Evolutionary conservation across 2,113 vertebrate genomes (phyloP).

Genomic region (Megatriorchis doriae): DNA sequence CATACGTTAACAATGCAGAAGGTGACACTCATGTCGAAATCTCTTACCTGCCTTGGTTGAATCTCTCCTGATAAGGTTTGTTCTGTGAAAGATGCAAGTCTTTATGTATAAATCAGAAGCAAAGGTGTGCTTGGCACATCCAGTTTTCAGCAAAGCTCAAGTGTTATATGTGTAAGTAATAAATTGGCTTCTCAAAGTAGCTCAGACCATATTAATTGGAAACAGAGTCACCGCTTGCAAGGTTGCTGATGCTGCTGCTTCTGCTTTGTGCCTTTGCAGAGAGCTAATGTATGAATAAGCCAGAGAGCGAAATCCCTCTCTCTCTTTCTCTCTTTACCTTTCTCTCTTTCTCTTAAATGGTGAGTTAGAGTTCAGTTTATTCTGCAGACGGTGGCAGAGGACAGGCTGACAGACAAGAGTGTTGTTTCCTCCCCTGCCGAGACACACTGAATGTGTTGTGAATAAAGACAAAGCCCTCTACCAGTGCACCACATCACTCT

Average conservation of each 20-base stretch:
- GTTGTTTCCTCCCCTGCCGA: constrained; percentile 67
- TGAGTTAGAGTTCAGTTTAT: constrained; percentile 64
- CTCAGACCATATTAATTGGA: constrained; percentile 57
- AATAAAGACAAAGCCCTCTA: constrained; percentile 76
- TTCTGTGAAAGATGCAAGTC: constrained; percentile 59
- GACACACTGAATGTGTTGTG: constrained; percentile 72
- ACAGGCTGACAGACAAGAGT: constrained; percentile 64
- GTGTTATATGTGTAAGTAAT: constrained; percentile 52
- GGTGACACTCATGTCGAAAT: constrained; percentile 59
- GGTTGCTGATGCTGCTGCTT: constrained; percentile 67
- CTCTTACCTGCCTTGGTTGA: constrained; percentile 77
- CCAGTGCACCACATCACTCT: constrained; percentile 50
- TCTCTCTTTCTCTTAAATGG: constrained; percentile 9
- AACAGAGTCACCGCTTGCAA: constrained; percentile 61
- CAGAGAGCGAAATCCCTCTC: constrained; percentile 49
- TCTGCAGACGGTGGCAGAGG: constrained; percentile 60
- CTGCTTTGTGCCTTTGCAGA: constrained; percentile 67
- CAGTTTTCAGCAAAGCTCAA: constrained; percentile 61
- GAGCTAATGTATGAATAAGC: constrained; percentile 59
- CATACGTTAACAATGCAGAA: constrained; percentile 27
- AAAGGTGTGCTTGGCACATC: constrained; percentile 58
- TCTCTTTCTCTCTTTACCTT: constrained; percentile 9
- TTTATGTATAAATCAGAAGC: constrained; percentile 55
- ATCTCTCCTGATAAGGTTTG: constrained; percentile 59
- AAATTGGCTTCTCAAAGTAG: constrained; percentile 68